Percentiles rank a stretch among this genome's conserved stretches.
These are phyloP conservation scores for Siniperca knerii DNA, from an alignment of 2,113 vertebrate genomes.

Conservation along the genomic window DNA sequence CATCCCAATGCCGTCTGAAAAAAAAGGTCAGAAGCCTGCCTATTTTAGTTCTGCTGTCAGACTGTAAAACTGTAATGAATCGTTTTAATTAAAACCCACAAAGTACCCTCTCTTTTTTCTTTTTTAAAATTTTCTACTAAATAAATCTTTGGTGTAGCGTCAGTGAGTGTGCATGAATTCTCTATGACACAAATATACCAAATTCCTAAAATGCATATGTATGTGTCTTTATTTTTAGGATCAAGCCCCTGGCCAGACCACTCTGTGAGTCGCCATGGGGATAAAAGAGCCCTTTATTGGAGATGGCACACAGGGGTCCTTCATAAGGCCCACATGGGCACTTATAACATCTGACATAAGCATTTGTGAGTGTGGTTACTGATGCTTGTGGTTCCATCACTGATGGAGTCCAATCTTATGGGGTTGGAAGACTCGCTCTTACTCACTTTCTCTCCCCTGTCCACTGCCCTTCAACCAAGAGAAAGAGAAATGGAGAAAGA, in stretches of 20 bases:
- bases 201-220: conserved; percentile 72
- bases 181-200: conserved; percentile 55
- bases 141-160: conserved; percentile 50
- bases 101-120: conserved; percentile 22
- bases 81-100: conserved; percentile 53
- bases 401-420: conserved; percentile 62
- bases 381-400: conserved; percentile 65
- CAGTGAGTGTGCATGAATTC: conserved; percentile 42
- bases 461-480: conserved; percentile 21
- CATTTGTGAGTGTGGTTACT: conserved; percentile 76
- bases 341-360: conserved; percentile 80
- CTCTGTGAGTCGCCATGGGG: conserved; percentile 58
- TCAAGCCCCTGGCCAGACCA: conserved; percentile 61
- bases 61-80: conserved; percentile 62
- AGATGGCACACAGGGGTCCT: conserved; percentile 79
- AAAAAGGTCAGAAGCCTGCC: conserved; percentile 36
- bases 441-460: conserved; percentile 30
- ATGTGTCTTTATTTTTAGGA: conserved; percentile 75
- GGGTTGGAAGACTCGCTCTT: conserved; percentile 36
- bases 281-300: conserved; percentile 77
- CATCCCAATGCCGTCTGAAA: conserved; percentile 61
- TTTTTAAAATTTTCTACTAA: conserved; percentile 23
- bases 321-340: conserved; percentile 72
- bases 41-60: conserved; percentile 68
- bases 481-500: conserved; percentile 19